Conservation (phyloP, 2,797 vertebrate genomes). For the Onychomys leucogaster region DNA sequence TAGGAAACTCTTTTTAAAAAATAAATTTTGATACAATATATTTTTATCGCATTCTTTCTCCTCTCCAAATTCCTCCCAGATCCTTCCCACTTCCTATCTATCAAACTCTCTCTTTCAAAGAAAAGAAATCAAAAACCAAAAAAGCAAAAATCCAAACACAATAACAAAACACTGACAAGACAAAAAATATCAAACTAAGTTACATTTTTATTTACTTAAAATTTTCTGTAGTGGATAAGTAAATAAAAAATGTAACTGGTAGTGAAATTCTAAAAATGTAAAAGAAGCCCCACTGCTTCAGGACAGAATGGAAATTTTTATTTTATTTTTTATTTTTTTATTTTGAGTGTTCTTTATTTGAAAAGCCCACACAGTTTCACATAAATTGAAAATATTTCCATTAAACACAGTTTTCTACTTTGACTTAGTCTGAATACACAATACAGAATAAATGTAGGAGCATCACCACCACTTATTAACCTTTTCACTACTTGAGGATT, state of each 20-base stretch:
- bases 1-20: not conserved
- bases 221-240: not conserved
- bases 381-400: constrained; percentile 45
- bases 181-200: not conserved
- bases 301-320: not conserved
- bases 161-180: not conserved
- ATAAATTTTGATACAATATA: not conserved
- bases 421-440: constrained; percentile 32
- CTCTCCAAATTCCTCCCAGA: not conserved
- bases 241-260: not conserved
- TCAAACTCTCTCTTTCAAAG: not conserved
- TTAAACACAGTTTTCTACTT: constrained; percentile 23
- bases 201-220: no score
- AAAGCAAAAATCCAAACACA: not conserved
- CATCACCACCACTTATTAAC: not conserved
- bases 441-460: constrained; percentile 24
- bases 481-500: not conserved
- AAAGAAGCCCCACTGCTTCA: not conserved
- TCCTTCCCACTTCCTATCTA: not conserved
- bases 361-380: not conserved
- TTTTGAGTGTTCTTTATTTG: constrained; percentile 37
- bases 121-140: not conserved
- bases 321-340: no score
- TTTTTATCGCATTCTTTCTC: not conserved
- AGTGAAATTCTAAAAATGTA: not conserved